Percentiles rank a stretch among this genome's conserved stretches.
These are phyloP conservation scores for Drosophila equinoxialis DNA, from an alignment of 1,140 invertebrate genomes.

Conservation along the genomic window DNA sequence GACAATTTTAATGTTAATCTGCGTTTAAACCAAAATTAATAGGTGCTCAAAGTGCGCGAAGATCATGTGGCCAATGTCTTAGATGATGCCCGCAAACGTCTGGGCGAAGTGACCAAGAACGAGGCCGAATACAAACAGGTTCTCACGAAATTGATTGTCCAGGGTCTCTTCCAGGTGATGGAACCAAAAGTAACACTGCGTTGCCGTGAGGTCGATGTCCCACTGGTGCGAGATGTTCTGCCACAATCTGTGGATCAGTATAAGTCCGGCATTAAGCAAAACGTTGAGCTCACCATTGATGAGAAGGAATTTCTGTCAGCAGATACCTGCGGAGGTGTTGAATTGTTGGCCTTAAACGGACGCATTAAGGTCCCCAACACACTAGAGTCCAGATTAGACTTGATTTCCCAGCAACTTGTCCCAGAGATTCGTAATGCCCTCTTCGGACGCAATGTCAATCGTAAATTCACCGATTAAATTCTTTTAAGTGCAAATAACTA, in stretches of 20 bases:
- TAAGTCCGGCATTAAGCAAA: constrained; percentile 88
- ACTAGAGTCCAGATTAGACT: constrained; percentile 95
- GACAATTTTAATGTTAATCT: background rate
- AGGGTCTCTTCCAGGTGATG: constrained; percentile 94
- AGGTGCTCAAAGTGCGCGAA: constrained; percentile 96
- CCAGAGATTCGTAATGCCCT: constrained; percentile 96
- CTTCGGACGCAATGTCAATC: constrained; percentile 97
- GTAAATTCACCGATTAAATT: constrained; percentile 97
- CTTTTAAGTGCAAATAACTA: constrained; percentile 64
- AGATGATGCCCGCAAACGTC: constrained; percentile 94
- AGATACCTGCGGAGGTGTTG: constrained; percentile 95
- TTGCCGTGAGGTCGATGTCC: constrained; percentile 91
- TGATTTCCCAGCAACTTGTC: constrained; percentile 96
- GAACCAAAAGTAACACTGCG: constrained; percentile 92
- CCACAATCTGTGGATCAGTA: constrained; percentile 87
- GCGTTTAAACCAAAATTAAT: background rate
- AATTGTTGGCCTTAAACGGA: constrained; percentile 91
- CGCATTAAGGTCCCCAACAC: constrained; percentile 97
- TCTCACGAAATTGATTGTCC: constrained; percentile 93
- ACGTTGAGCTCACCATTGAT: constrained; percentile 89
- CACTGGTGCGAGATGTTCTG: constrained; percentile 89
- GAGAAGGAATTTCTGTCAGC: constrained; percentile 88
- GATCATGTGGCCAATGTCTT: constrained; percentile 96
- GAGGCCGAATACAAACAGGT: constrained; percentile 90
- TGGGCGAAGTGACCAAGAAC: constrained; percentile 91